Percentiles rank a stretch among this genome's conserved stretches.
phyloP scores from a whole-genome alignment of 2,113 vertebrate genomes.

The Gambusia affinis region DNA sequence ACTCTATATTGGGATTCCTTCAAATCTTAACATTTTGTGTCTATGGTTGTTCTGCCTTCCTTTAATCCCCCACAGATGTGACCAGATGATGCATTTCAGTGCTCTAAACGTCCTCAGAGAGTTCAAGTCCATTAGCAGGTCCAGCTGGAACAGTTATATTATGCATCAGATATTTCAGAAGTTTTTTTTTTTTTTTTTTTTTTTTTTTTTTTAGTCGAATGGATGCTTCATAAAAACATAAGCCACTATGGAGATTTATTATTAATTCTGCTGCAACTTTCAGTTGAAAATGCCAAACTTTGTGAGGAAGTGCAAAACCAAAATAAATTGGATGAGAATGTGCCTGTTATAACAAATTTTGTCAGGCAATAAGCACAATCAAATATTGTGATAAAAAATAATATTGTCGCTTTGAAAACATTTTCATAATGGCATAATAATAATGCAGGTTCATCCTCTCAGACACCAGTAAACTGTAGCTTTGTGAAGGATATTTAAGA shows the following conservation, averaged over 20 bases:
- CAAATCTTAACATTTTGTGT: slow-evolving; percentile 2
- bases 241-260: background rate
- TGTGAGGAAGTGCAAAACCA: background rate
- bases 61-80: background rate
- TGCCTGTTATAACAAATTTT: too few species aligned
- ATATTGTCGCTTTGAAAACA: too few species aligned
- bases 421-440: too few species aligned
- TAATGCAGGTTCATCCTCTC: too few species aligned
- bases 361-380: too few species aligned
- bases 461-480: too few species aligned
- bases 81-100: background rate
- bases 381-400: too few species aligned
- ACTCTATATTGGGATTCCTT: background rate
- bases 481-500: too few species aligned
- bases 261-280: background rate
- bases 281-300: background rate
- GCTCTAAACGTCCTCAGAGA: background rate
- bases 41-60: background rate
- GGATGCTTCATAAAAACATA: background rate
- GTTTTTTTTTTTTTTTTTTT: too few species aligned
- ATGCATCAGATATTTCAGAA: background rate
- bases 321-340: background rate
- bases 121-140: background rate
- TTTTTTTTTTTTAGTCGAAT: background rate
- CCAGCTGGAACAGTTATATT: background rate